phyloP scores from a whole-genome alignment of 2,888 invertebrate species.

The Ectropis crepuscularia region DNA sequence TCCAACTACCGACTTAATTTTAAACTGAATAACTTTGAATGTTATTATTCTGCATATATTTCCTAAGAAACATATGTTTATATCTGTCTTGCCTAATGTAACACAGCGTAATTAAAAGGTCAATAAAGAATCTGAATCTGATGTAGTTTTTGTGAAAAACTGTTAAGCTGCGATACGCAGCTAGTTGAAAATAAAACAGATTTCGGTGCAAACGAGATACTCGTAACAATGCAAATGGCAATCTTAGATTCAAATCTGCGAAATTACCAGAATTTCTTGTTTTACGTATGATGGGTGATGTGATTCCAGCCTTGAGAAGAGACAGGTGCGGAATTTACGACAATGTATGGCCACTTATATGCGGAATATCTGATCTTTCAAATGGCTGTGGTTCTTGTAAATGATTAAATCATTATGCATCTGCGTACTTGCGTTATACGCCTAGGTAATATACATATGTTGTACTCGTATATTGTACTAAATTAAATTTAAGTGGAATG shows the following conservation, averaged over 20 bases:
- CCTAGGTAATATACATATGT: not conserved
- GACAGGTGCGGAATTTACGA: conserved; percentile 30
- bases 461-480: too few relatives aligned
- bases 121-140: not conserved
- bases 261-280: conserved; percentile 17
- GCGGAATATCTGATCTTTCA: conserved; percentile 22
- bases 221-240: conserved; percentile 1
- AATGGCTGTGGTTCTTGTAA: conserved; percentile 26
- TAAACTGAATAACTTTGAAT: too few relatives aligned
- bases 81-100: too few relatives aligned
- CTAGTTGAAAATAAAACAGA: not conserved
- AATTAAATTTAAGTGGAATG: too few relatives aligned
- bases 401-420: conserved; percentile 21
- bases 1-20: too few relatives aligned
- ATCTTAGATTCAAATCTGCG: not conserved
- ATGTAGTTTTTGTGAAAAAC: not conserved
- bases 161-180: not conserved
- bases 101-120: too few relatives aligned
- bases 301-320: conserved; percentile 34
- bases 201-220: not conserved
- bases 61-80: too few relatives aligned
- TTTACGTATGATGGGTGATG: conserved; percentile 24
- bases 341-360: conserved; percentile 18
- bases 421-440: not conserved
- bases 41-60: too few relatives aligned